A percentile compares a stretch with the other conserved stretches of the same genome.
phyloP scores from a whole-genome alignment of 2,113 vertebrate species.

The Copsychus sechellarum region DNA sequence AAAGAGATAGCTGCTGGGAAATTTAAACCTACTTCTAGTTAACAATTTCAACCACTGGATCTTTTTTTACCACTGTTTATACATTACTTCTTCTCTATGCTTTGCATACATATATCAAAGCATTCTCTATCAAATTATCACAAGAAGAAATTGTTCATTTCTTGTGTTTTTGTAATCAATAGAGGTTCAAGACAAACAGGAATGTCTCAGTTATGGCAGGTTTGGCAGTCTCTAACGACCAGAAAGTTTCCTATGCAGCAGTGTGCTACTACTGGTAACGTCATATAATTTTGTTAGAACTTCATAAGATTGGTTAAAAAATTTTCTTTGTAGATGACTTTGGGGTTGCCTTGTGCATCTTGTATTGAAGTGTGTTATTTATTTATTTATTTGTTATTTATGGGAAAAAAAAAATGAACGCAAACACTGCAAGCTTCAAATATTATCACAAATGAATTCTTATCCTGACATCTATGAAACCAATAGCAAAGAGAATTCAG shows the following conservation, averaged over 20 bases:
- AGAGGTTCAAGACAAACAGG: not conserved
- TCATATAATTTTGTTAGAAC: not conserved
- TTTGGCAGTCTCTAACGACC: not conserved
- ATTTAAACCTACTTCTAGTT: not conserved
- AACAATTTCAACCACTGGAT: not conserved
- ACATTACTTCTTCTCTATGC: not conserved
- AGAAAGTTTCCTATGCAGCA: not conserved
- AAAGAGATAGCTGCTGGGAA: not conserved
- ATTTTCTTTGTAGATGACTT: not conserved
- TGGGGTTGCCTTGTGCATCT: not conserved
- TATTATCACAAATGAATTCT: not conserved
- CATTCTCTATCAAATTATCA: not conserved
- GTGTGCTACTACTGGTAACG: accelerated
- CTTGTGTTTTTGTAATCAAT: not conserved
- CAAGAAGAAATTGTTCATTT: not conserved
- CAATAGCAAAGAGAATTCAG: not conserved
- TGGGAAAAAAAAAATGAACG: not conserved
- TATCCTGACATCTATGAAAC: not conserved
- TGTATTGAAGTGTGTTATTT: not conserved
- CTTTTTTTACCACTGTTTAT: not conserved
- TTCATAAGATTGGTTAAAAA: not conserved
- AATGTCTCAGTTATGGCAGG: not conserved
- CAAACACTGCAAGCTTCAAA: not conserved
- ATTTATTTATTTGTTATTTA: not conserved
- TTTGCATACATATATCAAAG: not conserved